Evolutionary conservation across 1,140 invertebrate genomes (phyloP), one percentile per base, ranked within the genome.

Genomic region (Maconellicoccus hirsutus): DNA sequence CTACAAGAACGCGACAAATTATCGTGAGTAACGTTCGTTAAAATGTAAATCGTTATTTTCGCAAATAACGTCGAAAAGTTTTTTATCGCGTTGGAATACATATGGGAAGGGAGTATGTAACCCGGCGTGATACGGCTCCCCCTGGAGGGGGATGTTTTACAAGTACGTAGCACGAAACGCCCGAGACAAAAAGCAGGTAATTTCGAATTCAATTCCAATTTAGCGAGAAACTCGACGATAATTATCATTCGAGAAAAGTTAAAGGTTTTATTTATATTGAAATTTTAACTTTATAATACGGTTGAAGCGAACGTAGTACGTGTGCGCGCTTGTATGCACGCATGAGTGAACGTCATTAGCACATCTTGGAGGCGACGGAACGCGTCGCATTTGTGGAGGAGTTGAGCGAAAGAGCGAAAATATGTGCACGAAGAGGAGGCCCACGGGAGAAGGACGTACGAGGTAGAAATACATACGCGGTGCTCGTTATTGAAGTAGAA

Each of bases 201-300:
- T 52, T 52, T 52, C 42, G 42, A 52, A 52, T 52, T 52, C 42
- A 52, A 52, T 52, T 52, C 42, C 42, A 52, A 52, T 52, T 52
- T 52, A 16, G 6, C 42, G 42, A 52, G 29, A 4, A 52, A 52
- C 42, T 52, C 42, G 42, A 52, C 42, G 42, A 52, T 52, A 52
- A 52, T 52, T 52, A 52, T 52, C 42, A 52, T 52, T 19, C 3
- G 42, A n/a, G 42, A 52, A 52, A 52, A 52, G 42, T 52, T 52
- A 52, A 52, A 52, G 42, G 42, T 52, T 52, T 52, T 52, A 52
- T 52, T 52, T 52, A 52, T 52, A 52, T 52, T 52, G 42, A 52
- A 52, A 52, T 52, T 52, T 52, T 19, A 52, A 52, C 42, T 52
- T 52, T 52, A 33, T 33, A 16, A 52, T 52, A 52, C 42, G 6